These are phyloP conservation scores for Ridgeia piscesae DNA, from an alignment of 1,140 invertebrate species.

Conservation along the genomic window DNA sequence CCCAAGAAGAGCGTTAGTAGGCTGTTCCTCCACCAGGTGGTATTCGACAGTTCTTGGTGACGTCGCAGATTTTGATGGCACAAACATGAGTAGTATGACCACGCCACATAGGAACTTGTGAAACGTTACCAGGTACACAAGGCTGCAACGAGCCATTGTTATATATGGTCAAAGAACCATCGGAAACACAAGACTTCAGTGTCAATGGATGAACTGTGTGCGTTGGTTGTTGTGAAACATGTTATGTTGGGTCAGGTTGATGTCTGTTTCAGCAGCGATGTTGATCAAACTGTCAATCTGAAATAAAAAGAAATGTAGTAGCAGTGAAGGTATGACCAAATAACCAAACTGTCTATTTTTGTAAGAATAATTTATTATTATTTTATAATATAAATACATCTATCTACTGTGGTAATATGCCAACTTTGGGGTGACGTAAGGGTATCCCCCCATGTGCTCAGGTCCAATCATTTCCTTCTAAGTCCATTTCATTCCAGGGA, in stretches of 20 bases:
- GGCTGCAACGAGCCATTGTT: neutral
- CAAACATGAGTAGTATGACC: neutral
- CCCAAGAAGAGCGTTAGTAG: neutral
- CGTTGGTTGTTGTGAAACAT: neutral
- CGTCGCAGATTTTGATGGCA: neutral
- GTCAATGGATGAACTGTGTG: neutral
- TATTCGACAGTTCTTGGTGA: neutral
- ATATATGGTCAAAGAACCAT: neutral
- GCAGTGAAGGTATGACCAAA: neutral
- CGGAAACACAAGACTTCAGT: neutral
- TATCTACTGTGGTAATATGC: too few species aligned
- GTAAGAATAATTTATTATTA: too few species aligned
- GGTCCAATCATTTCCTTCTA: too few species aligned
- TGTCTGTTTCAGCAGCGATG: neutral
- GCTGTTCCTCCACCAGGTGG: conserved; percentile 13
- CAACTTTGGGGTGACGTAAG: too few species aligned
- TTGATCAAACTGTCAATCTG: neutral
- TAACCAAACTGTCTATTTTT: too few species aligned
- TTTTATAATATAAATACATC: too few species aligned
- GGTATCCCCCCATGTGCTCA: too few species aligned
- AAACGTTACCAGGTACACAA: neutral
- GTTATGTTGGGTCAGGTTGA: neutral
- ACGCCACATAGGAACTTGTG: neutral
- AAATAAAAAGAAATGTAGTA: neutral
- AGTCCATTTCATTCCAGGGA: too few species aligned